Base-by-base conservation (phyloP, 1,140 invertebrate species). In the Adoxophyes honmai region DNA sequence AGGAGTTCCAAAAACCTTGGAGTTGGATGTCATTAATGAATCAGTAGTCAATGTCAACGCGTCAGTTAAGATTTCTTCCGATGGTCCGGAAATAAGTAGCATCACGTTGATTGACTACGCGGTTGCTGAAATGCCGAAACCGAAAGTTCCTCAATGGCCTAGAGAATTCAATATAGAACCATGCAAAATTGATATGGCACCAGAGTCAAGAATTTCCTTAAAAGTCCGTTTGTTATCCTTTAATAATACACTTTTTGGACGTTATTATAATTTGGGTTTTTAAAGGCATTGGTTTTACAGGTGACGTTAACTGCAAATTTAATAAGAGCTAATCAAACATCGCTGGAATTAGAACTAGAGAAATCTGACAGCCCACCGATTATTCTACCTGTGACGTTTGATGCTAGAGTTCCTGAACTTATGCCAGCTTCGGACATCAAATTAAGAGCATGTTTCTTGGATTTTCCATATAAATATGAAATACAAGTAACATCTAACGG, bases 281-380 rank as follows among this genome's bases (percentile, higher is more conserved):
- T 38, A 21, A 54, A 3, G 21, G 39, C 14, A 28, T 42, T 53
- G 55, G 34, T 59, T 70, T 61, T 33, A 0, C 52, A 88, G 86
- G 73, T 88, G 0, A 86, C 83, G 9, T 56, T 88, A 42, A 86
- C 73, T 15, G 82, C 86, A 4, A 88, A 88, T 56, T 70, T 88
- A 16, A 65, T 83, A 15, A 63, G 83, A 70, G 75, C 80, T 0
- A 81, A 86, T 61, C 76, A 83, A 13, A 87, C 84, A 0, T 74
- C 62, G 11, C 60, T 88, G 6, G 84, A 88, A 62, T 44, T 88
- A 52, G 83, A 88, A 56, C 55, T 87, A 9, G 82, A 86, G 37
- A 83, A 86, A 57, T 86, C 83, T 0, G 84, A 88, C 28, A 85
- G 80, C 62, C 75, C 82, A 14, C 84, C 86, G 0, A 78, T 88